Evolutionary conservation across 2,888 invertebrate species (phyloP), one percentile per base, ranked within the genome.

Genomic region (Caenorhabditis drosophilae): DNA sequence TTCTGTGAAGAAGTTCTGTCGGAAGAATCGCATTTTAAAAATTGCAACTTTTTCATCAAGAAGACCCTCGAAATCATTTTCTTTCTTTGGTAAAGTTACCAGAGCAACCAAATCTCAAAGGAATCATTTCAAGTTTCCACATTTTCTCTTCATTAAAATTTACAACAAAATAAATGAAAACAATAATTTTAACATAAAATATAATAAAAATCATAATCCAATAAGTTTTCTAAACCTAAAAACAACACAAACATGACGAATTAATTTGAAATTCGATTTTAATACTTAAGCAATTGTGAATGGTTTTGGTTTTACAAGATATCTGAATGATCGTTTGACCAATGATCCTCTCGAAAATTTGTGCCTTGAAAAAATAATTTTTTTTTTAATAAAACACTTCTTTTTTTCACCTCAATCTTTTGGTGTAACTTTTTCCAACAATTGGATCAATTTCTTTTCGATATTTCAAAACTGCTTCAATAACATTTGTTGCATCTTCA

Each of bases 341-440:
- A 81, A 55, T 3, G 80, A 70, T 22, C 82, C 82, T 20, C 80
- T 70, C 6, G 80, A 80, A 73, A 82, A 82, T 49, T 73, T 73
- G 75, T 81, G 81, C 44, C 72, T 66, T n/a, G n/a, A n/a, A 16
- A 31, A 48, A 15, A 27, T 12, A 26, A 20, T 22, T 6, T 11
- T 1, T n/a, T 38, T 50, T 53, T 18, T 12, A 50, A 52, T 18
- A n/a, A 31, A 26, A 38, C 20, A 22, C 12, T 31, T 12, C 15
- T 7, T 20, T 22, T 12, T 7, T 2, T 46, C 16, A 64, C 55
- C 72, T 31, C 15, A 75, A 42, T 40, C 73, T 54, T 35, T 70
- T 71, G 6, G 73, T 75, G 47, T 68, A 70, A 31, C 71, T 70
- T 38, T 73, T 75, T 16, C 75, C 73, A 1, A 75, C 70, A 27